Conservation (phyloP, 2,797 vertebrate species). For the Sebastes wilsoni region DNA sequence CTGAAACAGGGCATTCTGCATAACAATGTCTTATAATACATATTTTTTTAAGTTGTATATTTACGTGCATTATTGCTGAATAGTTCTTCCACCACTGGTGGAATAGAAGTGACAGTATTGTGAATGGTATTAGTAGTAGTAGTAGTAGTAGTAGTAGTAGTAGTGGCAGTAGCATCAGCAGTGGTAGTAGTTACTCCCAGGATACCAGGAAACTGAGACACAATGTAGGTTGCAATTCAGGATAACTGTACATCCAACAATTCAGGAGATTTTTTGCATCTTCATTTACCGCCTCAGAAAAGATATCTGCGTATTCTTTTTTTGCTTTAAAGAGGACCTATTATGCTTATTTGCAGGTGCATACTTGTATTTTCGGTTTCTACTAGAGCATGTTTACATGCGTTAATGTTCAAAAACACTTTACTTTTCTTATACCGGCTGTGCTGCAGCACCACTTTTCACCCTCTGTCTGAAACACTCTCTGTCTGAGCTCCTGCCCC, state of each 20-base stretch:
- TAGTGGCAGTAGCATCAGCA: not conserved
- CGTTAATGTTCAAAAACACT: too few relatives aligned
- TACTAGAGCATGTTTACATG: too few relatives aligned
- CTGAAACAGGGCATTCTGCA: not conserved
- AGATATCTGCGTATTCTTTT: not conserved
- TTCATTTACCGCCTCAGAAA: not conserved
- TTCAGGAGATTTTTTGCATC: not conserved
- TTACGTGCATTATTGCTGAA: too few relatives aligned
- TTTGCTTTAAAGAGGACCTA: not conserved
- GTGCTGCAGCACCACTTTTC: too few relatives aligned
- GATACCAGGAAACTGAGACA: not conserved
- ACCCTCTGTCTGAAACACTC: too few relatives aligned
- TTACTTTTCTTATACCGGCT: too few relatives aligned
- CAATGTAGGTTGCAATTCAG: not conserved
- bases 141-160: not conserved
- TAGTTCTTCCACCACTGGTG: not conserved
- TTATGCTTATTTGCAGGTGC: fast-evolving
- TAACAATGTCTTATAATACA: not conserved
- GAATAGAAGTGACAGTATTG: not conserved
- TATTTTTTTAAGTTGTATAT: not conserved
- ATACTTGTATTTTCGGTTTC: fast-evolving
- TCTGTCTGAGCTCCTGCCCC: too few relatives aligned
- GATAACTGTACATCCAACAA: not conserved
- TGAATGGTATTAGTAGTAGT: not conserved
- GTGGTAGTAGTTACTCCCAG: not conserved